Conservation (phyloP, 2,888 invertebrate species). For the Candidula unifasciata region DNA sequence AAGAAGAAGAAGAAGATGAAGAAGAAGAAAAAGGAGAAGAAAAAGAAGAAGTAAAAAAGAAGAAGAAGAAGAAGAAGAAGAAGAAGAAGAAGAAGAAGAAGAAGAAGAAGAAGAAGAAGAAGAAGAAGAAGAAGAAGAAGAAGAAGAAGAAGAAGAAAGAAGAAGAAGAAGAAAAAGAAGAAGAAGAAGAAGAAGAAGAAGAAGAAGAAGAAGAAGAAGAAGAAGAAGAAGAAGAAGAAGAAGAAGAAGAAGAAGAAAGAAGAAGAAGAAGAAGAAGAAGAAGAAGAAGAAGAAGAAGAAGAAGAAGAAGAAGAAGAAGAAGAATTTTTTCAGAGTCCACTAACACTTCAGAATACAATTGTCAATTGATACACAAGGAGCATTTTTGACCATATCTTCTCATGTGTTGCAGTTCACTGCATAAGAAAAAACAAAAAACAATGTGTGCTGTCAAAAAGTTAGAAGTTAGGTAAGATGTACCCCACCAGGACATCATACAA, state of each 20-base stretch:
- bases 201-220: constrained; percentile 29
- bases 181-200: background rate
- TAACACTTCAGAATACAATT: too few species aligned
- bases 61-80: background rate
- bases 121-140: background rate
- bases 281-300: background rate
- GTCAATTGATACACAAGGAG: too few species aligned
- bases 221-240: background rate
- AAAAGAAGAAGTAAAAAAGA: background rate
- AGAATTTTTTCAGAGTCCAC: too few species aligned
- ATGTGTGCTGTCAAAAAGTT: too few species aligned
- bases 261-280: background rate
- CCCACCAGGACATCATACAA: too few species aligned
- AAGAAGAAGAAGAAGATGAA: constrained; percentile 26
- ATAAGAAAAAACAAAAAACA: too few species aligned
- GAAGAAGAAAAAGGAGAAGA: constrained; percentile 27
- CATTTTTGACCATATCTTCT: too few species aligned
- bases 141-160: background rate
- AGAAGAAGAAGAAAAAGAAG: constrained; percentile 4
- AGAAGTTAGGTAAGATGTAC: too few species aligned
- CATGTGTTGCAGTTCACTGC: too few species aligned
- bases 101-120: background rate
- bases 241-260: background rate
- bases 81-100: constrained; percentile 27
- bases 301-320: background rate